Conservation (phyloP, 2,113 vertebrate species). For the Sorex araneus region DNA sequence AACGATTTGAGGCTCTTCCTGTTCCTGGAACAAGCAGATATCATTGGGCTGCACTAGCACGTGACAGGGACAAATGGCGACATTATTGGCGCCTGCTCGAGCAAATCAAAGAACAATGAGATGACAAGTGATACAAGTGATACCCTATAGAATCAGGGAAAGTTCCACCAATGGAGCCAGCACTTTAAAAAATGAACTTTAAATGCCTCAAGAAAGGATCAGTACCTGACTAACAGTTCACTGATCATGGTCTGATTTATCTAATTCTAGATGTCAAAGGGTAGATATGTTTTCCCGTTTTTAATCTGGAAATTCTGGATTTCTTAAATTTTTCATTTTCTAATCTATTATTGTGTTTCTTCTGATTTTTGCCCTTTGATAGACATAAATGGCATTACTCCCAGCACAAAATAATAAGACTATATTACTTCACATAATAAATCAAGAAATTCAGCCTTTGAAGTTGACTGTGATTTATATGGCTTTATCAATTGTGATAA, state of each 20-base stretch:
- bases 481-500: background rate
- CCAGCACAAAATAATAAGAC: background rate
- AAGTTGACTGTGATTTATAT: background rate
- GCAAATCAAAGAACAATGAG: too few relatives aligned
- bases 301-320: background rate
- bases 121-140: too few relatives aligned
- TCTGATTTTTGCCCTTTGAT: background rate
- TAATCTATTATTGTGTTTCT: background rate
- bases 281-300: background rate
- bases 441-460: conserved; percentile 15
- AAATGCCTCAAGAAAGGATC: background rate
- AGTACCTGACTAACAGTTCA: background rate
- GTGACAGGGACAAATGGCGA: too few relatives aligned
- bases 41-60: too few relatives aligned
- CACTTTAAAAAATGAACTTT: background rate
- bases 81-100: too few relatives aligned
- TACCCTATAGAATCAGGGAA: background rate
- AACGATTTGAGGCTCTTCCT: too few relatives aligned
- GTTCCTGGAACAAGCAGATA: too few relatives aligned
- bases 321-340: background rate
- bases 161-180: background rate
- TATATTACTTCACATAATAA: background rate
- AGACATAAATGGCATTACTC: conserved; percentile 27
- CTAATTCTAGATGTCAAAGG: conserved; percentile 4
- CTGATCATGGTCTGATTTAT: background rate